Evolutionary conservation across 1,140 invertebrate genomes (phyloP).

Genomic region (Rhagoletis zephyria): DNA sequence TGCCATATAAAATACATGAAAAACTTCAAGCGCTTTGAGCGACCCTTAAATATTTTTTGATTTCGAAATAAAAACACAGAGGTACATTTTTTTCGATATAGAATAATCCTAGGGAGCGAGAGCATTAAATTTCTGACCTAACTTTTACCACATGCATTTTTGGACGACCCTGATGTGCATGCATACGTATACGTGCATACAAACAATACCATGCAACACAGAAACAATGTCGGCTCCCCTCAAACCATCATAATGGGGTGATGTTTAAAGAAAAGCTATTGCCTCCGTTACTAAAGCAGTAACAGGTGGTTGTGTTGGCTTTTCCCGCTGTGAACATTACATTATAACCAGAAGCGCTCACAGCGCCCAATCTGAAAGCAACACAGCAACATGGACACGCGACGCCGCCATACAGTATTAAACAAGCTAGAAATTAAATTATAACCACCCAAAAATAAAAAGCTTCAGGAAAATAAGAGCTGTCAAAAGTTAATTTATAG

Average conservation of each 20-base stretch:
- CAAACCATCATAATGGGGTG: no score
- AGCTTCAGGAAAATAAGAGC: conserved; percentile 41
- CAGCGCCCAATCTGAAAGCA: background rate
- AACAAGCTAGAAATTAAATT: conserved; percentile 49
- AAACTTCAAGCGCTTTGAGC: no score
- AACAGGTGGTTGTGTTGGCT: conserved; percentile 42
- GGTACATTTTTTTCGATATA: no score
- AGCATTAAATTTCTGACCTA: no score
- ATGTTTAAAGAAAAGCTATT: background rate
- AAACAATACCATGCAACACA: background rate
- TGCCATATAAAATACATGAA: no score
- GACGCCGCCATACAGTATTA: conserved; percentile 8
- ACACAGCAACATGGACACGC: background rate
- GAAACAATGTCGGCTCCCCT: background rate
- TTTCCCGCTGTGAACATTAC: conserved; percentile 34
- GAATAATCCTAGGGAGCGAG: no score
- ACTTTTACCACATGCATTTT: no score
- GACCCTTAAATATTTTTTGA: no score
- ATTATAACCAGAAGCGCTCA: conserved; percentile 20
- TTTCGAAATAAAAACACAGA: no score
- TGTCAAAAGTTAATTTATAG: conserved; percentile 52
- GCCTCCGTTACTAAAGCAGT: background rate
- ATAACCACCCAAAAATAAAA: conserved; percentile 38
- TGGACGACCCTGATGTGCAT: background rate
- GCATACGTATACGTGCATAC: background rate